These are phyloP conservation scores for pig (Sus scrofa) DNA, from an alignment of 2,113 vertebrate genomes.

Conservation along the genomic window DNA sequence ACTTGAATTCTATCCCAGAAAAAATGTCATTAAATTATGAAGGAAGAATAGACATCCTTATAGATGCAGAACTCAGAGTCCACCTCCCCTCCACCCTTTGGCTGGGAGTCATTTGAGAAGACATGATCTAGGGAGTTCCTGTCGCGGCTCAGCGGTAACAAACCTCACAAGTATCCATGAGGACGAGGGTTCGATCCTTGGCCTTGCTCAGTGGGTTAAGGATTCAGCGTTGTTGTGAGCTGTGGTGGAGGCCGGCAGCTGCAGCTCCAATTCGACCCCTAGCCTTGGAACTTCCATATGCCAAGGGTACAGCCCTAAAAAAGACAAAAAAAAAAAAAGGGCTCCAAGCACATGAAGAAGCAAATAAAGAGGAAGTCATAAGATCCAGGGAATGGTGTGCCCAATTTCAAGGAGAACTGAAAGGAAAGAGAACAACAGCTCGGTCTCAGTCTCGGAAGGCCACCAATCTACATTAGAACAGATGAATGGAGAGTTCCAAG, in stretches of 20 bases:
- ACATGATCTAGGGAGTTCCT: neutral
- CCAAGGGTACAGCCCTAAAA: too few relatives aligned
- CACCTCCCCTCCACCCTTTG: neutral
- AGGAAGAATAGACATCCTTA: neutral
- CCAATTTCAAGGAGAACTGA: neutral
- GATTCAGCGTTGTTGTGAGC: too few relatives aligned
- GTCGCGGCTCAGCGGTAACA: too few relatives aligned
- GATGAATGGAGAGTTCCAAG: neutral
- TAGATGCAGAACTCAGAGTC: neutral
- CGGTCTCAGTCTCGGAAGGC: neutral
- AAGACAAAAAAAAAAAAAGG: too few relatives aligned
- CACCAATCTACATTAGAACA: neutral
- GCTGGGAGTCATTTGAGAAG: neutral
- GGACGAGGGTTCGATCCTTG: too few relatives aligned
- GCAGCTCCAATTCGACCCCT: too few relatives aligned
- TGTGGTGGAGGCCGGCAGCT: too few relatives aligned
- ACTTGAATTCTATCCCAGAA: neutral
- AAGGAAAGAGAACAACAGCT: neutral
- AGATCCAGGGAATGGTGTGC: neutral
- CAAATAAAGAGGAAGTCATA: conserved; percentile 7
- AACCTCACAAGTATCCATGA: too few relatives aligned
- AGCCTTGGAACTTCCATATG: too few relatives aligned
- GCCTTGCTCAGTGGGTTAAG: too few relatives aligned
- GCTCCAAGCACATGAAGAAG: neutral
- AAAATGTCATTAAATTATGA: neutral